Evolutionary conservation across 2,113 vertebrate genomes (phyloP).

Genomic region (Chaetura pelagica): DNA sequence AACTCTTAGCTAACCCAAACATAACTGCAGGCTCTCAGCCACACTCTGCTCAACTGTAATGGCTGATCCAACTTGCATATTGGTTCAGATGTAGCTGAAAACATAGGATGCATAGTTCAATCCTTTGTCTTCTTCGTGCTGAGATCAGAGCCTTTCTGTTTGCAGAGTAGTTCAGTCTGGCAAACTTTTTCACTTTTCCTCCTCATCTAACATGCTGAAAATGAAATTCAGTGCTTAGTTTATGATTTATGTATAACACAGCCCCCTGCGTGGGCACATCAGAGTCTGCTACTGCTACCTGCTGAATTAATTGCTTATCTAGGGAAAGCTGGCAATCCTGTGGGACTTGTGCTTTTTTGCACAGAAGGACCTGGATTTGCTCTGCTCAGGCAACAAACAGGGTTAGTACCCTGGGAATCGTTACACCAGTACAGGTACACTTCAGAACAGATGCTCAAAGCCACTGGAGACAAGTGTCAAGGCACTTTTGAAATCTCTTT

Average conservation of each 20-base stretch:
- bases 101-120: not conserved
- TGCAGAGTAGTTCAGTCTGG: not conserved
- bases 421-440: not conserved
- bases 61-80: not conserved
- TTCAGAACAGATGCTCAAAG: constrained; percentile 7
- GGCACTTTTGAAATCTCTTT: not conserved
- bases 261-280: not conserved
- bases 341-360: not conserved
- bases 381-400: not conserved
- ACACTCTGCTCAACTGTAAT: not conserved
- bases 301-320: not conserved
- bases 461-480: not conserved
- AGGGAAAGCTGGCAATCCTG: not conserved
- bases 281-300: not conserved
- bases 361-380: not conserved
- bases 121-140: not conserved
- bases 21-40: not conserved
- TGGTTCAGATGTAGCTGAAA: not conserved
- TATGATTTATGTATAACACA: not conserved
- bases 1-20: not conserved
- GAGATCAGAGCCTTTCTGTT: not conserved
- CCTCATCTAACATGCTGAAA: not conserved
- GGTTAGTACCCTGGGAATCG: not conserved
- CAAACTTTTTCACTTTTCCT: not conserved
- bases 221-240: not conserved